Evolutionary conservation across 2,888 invertebrate genomes (phyloP).

Genomic region (Tyria jacobaeae): DNA sequence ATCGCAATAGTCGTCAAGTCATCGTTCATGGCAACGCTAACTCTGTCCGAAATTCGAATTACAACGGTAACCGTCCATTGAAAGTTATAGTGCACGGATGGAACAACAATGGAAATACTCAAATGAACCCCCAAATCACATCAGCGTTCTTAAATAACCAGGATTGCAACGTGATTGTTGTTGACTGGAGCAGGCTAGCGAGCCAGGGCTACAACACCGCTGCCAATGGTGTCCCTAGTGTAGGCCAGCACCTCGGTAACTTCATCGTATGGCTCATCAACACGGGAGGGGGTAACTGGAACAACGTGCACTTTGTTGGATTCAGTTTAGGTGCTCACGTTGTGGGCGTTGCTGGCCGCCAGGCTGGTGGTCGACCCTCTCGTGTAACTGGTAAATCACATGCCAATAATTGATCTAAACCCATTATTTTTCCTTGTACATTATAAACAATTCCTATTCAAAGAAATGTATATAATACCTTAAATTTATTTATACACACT

Average conservation of each 20-base stretch:
- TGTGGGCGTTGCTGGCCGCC: conserved; percentile 70
- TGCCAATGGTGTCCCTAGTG: conserved; percentile 58
- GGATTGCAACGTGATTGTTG: conserved; percentile 69
- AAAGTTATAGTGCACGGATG: conserved; percentile 74
- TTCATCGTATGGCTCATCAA: conserved; percentile 69
- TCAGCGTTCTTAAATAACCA: conserved; percentile 64
- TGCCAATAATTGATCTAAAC: background rate
- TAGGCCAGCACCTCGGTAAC: conserved; percentile 67
- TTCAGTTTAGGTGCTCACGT: conserved; percentile 79
- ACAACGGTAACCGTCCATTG: conserved; percentile 47
- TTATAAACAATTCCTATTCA: too few relatives aligned
- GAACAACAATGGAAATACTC: conserved; percentile 65
- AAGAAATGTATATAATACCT: too few relatives aligned
- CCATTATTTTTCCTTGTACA: too few relatives aligned
- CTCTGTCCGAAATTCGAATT: conserved; percentile 58
- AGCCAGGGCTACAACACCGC: conserved; percentile 55
- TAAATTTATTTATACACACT: too few relatives aligned
- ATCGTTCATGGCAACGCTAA: conserved; percentile 53
- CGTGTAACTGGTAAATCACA: conserved; percentile 67
- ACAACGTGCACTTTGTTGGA: conserved; percentile 73
- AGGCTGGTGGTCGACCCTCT: conserved; percentile 51
- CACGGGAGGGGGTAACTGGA: conserved; percentile 69
- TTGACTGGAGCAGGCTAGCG: conserved; percentile 69
- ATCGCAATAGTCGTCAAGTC: conserved; percentile 53
- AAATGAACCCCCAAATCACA: conserved; percentile 60